phyloP scores from a whole-genome alignment of 64 coral and sea anemone genomes.

The Montipora efflorescens region DNA sequence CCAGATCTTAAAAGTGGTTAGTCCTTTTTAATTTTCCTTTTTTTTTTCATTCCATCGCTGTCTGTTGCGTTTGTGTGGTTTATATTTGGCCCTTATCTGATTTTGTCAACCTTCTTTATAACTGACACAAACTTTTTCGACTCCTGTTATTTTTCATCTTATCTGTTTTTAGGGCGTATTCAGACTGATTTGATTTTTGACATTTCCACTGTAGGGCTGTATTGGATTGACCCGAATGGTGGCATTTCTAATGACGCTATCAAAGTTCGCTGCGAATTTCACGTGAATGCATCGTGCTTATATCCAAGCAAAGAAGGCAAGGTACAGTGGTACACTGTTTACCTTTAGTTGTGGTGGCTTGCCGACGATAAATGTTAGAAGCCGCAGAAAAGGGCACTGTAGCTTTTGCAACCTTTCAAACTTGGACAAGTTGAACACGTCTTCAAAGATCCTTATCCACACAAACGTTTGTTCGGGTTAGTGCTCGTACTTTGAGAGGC shows the following conservation, averaged over 20 bases:
- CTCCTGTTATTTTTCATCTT: background rate
- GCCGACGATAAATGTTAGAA: background rate
- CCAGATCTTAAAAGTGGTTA: conserved; percentile 51
- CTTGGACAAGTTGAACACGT: no score
- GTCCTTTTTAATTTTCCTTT: background rate
- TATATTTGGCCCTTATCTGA: background rate
- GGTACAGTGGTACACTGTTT: background rate
- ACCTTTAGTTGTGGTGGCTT: background rate
- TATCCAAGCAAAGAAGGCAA: conserved; percentile 66
- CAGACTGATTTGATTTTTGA: background rate
- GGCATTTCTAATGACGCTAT: conserved; percentile 88
- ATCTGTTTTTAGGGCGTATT: background rate
- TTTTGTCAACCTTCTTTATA: background rate
- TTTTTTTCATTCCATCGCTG: background rate
- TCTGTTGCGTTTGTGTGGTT: background rate
- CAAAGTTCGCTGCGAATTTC: conserved; percentile 92
- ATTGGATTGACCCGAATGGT: conserved; percentile 98
- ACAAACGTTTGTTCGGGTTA: no score
- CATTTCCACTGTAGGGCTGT: conserved; percentile 57
- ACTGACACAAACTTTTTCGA: background rate
- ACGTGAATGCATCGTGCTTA: conserved; percentile 88
- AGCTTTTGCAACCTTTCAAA: no score
- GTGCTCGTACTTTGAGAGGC: no score
- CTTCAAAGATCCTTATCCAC: no score
- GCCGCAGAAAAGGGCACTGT: no score